phyloP scores from a whole-genome alignment of 2,888 invertebrate species.

The Odontomyia ornata region DNA sequence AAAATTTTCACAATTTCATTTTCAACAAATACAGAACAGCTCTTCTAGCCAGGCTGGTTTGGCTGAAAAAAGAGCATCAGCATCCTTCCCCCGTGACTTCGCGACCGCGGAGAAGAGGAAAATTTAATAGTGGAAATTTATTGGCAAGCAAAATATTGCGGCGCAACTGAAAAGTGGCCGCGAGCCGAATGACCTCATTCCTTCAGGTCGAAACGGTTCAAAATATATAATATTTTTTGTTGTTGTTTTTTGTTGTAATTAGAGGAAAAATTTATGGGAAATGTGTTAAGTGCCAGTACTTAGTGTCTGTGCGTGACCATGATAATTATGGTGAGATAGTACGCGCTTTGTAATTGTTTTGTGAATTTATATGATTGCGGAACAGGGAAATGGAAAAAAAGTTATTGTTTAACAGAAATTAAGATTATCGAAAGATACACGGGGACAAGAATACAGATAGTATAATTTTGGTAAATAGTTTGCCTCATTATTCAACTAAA shows the following conservation, averaged over 20 bases:
- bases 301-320: conserved; percentile 1
- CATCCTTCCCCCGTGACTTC: not conserved
- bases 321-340: not conserved
- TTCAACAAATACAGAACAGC: not conserved
- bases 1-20: conserved; percentile 1
- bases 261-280: conserved; percentile 31
- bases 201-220: conserved; percentile 26
- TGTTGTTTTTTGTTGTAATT: conserved; percentile 23
- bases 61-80: not conserved
- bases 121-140: conserved; percentile 28
- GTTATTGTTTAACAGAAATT: too few relatives aligned
- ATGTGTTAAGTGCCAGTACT: not conserved
- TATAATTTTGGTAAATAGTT: too few relatives aligned
- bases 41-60: not conserved
- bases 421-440: too few relatives aligned
- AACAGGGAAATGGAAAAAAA: too few relatives aligned
- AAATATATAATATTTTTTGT: not conserved
- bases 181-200: conserved; percentile 25
- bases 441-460: too few relatives aligned
- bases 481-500: too few relatives aligned
- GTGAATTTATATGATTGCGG: not conserved
- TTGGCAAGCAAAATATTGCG: conserved; percentile 11
- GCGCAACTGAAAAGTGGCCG: not conserved
- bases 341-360: not conserved
- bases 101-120: not conserved